Evolutionary conservation across 2,888 invertebrate genomes (phyloP).

Genomic region (Drosophila affinis): DNA sequence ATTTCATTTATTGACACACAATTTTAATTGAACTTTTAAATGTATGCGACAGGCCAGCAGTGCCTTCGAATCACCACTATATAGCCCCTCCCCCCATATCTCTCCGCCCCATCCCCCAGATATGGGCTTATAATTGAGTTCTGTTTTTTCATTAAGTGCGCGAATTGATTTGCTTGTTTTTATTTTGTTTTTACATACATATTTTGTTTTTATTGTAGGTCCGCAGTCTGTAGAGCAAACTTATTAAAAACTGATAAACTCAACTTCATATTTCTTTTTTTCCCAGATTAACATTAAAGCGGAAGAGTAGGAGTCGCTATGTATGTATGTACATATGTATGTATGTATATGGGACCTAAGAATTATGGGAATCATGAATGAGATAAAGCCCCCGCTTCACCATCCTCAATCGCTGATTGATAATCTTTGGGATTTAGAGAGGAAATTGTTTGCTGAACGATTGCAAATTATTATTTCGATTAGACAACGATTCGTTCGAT

Average conservation of each 20-base stretch:
- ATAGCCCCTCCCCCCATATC: too few relatives aligned
- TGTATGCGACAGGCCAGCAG: constrained; percentile 17
- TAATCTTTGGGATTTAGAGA: constrained; percentile 48
- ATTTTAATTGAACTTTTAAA: constrained; percentile 69
- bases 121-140: constrained; percentile 76
- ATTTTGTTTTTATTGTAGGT: constrained; percentile 7
- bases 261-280: constrained; percentile 4
- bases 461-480: constrained; percentile 61
- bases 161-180: constrained; percentile 68
- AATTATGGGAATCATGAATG: constrained; percentile 32
- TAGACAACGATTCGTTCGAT: constrained; percentile 1
- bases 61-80: neutral
- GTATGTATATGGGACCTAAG: constrained; percentile 16
- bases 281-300: constrained; percentile 14
- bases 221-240: constrained; percentile 58
- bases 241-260: constrained; percentile 75
- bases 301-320: neutral
- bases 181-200: constrained; percentile 20
- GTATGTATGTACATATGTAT: neutral
- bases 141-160: constrained; percentile 78
- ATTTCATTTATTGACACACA: constrained; percentile 69
- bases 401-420: constrained; percentile 4
- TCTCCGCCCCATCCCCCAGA: constrained; percentile 39
- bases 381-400: constrained; percentile 15
- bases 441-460: constrained; percentile 60